A percentile compares a stretch with the other conserved stretches of the same genome.
Conservation (phyloP, 2,113 vertebrate genomes). For the Paraplagusia blochii region DNA sequence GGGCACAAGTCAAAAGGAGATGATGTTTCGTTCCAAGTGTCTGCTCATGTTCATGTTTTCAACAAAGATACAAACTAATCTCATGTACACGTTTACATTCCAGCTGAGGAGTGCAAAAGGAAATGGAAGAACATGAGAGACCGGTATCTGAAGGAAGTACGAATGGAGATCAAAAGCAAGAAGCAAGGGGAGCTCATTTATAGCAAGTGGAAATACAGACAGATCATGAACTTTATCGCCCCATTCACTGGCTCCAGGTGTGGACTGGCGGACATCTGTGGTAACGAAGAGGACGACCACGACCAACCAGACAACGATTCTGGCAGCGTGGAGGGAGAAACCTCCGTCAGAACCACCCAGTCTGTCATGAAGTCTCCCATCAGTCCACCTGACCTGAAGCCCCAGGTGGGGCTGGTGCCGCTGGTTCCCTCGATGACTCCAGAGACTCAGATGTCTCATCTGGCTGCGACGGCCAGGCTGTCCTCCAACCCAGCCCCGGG, state of each 20-base stretch:
- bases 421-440: conserved; percentile 43
- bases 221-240: conserved; percentile 67
- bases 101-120: conserved; percentile 71
- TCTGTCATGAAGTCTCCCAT: conserved; percentile 13
- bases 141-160: conserved; percentile 71
- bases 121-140: conserved; percentile 76
- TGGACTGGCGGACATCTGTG: conserved; percentile 29
- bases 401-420: conserved; percentile 36
- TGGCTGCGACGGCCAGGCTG: conserved; percentile 41
- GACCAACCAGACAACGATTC: conserved; percentile 45
- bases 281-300: conserved; percentile 38
- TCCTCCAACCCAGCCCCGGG: conserved; percentile 9
- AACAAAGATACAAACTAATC: too few relatives aligned
- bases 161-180: conserved; percentile 64
- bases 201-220: conserved; percentile 69
- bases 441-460: conserved; percentile 44
- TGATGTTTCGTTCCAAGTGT: too few relatives aligned
- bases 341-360: conserved; percentile 15
- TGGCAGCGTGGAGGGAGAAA: conserved; percentile 39
- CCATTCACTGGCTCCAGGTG: conserved; percentile 65
- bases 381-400: conserved; percentile 41
- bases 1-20: too few relatives aligned
- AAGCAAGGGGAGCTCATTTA: conserved; percentile 56
- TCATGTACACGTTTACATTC: conserved; percentile 14
- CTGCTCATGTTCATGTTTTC: too few relatives aligned